Evolutionary conservation across 2,113 vertebrate genomes (phyloP).

Genomic region (Xenus cinereus): DNA sequence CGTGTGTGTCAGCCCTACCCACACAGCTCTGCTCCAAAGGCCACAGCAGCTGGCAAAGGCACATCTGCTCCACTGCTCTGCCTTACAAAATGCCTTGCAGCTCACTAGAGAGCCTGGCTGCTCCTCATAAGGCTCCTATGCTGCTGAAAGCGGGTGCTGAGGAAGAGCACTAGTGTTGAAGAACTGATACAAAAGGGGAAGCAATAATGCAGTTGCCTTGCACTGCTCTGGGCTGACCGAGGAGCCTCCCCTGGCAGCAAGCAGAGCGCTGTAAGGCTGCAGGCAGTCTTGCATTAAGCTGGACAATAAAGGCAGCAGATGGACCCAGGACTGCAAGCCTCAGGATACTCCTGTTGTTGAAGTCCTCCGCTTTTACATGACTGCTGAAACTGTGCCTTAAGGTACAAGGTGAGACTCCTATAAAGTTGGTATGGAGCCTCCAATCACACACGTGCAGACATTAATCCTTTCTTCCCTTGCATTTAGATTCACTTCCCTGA

Average conservation of each 20-base stretch:
- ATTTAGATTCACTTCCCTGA: background rate
- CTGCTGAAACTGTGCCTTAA: background rate
- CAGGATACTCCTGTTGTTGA: background rate
- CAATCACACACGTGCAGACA: background rate
- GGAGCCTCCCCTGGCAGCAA: background rate
- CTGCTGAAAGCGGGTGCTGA: background rate
- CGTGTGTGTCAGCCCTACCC: background rate
- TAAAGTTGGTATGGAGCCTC: background rate
- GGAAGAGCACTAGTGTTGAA: background rate
- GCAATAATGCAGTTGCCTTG: background rate
- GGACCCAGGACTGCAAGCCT: background rate
- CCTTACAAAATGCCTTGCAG: background rate
- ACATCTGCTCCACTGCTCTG: background rate
- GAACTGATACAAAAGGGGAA: background rate
- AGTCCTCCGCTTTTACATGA: rapidly evolving
- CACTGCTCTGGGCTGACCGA: background rate
- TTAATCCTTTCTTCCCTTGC: background rate
- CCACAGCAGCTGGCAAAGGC: background rate
- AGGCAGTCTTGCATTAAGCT: background rate
- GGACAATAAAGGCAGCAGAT: background rate
- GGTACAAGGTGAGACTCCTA: background rate
- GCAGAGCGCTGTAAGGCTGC: background rate
- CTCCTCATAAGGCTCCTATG: background rate
- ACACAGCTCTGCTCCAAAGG: background rate
- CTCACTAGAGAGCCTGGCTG: background rate